These are phyloP conservation scores for Sebastes itinus DNA, from an alignment of 2,797 vertebrate genomes.

Conservation along the genomic window DNA sequence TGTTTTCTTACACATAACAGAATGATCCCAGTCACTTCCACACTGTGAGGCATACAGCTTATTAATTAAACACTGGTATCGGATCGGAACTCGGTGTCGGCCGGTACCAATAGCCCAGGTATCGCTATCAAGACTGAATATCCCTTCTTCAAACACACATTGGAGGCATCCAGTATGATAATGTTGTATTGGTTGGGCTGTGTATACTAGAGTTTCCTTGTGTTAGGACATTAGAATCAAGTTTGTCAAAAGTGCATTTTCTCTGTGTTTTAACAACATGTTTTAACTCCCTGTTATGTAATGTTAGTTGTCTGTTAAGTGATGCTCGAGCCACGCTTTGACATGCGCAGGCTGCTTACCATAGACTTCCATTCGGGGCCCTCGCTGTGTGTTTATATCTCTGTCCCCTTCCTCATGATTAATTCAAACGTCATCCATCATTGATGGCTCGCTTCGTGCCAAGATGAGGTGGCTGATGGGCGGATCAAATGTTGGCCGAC, in stretches of 20 bases:
- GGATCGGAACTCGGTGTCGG: no score
- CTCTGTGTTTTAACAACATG: not conserved
- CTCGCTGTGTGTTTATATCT: constrained; percentile 55
- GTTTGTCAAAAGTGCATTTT: not conserved
- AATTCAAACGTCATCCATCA: constrained; percentile 79
- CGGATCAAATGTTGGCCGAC: constrained; percentile 59
- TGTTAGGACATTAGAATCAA: not conserved
- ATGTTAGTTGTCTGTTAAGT: not conserved
- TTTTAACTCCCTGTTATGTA: constrained; percentile 11
- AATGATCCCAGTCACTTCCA: no score
- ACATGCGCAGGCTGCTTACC: constrained; percentile 18
- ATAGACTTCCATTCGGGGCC: constrained; percentile 15
- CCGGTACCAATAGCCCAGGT: no score
- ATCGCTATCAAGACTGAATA: no score
- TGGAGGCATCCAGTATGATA: not conserved
- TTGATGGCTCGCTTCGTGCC: constrained; percentile 67
- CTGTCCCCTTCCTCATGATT: constrained; percentile 72
- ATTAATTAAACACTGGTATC: no score
- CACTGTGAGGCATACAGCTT: no score
- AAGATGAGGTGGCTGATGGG: constrained; percentile 55
- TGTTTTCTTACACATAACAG: no score
- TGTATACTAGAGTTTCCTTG: not conserved
- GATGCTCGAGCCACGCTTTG: not conserved
- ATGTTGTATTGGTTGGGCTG: not conserved
- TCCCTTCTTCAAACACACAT: not conserved